Percentiles rank a stretch among this genome's conserved stretches.
Conservation (phyloP, 53 echinoderm and acorn worm genomes). For the Holothuria leucospilota region DNA sequence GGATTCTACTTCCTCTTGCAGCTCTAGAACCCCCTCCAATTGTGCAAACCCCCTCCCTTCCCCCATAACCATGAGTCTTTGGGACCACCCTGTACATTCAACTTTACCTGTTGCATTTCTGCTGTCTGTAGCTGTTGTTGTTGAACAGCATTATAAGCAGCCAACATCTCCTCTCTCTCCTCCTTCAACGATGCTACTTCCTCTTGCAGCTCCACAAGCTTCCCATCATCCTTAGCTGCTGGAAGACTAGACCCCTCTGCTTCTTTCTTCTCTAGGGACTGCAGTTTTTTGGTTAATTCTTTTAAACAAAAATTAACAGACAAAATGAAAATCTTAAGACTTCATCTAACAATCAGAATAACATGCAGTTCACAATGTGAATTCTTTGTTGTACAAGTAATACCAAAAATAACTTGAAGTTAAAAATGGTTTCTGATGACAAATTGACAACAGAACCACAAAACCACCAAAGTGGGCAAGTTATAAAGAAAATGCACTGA, state of each 20-base stretch:
- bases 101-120: constrained; percentile 81
- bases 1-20: constrained; percentile 76
- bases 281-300: constrained; percentile 74
- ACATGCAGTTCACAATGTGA: no score
- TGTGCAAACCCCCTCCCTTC: no score
- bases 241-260: constrained; percentile 9
- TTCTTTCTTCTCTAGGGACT: constrained; percentile 47
- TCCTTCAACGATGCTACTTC: constrained; percentile 77
- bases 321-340: neutral
- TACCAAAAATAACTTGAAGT: no score
- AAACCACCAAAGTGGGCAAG: no score
- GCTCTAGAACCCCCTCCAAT: constrained; percentile 39
- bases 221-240: constrained; percentile 25
- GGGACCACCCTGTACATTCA: no score
- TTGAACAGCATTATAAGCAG: constrained; percentile 91
- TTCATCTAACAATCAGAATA: neutral
- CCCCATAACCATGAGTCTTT: no score
- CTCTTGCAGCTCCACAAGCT: constrained; percentile 61
- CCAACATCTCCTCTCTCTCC: constrained; percentile 76
- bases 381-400: no score
- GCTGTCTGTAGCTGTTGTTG: constrained; percentile 78
- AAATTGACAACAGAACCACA: no score
- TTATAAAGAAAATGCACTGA: no score
- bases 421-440: no score
- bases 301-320: constrained; percentile 1